These are phyloP conservation scores for Panonychus citri DNA, from an alignment of 1,140 invertebrate genomes.

Conservation along the genomic window DNA sequence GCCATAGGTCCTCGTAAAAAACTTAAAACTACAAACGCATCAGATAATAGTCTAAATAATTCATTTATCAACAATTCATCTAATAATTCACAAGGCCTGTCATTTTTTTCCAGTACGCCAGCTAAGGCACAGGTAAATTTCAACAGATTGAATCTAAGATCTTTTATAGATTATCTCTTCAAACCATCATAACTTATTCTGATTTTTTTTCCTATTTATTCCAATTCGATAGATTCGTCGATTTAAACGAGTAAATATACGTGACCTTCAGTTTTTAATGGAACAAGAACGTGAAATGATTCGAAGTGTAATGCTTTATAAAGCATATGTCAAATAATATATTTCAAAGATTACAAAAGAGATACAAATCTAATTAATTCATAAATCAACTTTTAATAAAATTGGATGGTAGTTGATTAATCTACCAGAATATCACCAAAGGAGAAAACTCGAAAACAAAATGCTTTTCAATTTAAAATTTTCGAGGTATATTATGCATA, in stretches of 20 bases:
- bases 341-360: background rate
- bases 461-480: no score
- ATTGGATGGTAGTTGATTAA: no score
- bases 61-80: background rate
- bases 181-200: background rate
- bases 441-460: no score
- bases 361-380: no score
- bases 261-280: conserved; percentile 68
- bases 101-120: conserved; percentile 1
- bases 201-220: background rate
- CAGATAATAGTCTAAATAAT: background rate
- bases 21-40: conserved; percentile 32
- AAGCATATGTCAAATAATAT: conserved; percentile 35
- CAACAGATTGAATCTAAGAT: no score
- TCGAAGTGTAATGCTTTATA: conserved; percentile 53
- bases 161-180: background rate
- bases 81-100: background rate
- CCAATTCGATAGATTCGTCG: conserved; percentile 30
- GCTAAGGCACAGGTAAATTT: conserved; percentile 6
- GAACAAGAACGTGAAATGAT: conserved; percentile 69
- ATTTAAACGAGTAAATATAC: conserved; percentile 69
- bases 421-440: no score
- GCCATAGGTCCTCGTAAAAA: conserved; percentile 90
- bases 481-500: no score
- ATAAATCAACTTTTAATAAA: no score